Conservation (phyloP, 2,888 invertebrate genomes). For the Ectobius pallidus region DNA sequence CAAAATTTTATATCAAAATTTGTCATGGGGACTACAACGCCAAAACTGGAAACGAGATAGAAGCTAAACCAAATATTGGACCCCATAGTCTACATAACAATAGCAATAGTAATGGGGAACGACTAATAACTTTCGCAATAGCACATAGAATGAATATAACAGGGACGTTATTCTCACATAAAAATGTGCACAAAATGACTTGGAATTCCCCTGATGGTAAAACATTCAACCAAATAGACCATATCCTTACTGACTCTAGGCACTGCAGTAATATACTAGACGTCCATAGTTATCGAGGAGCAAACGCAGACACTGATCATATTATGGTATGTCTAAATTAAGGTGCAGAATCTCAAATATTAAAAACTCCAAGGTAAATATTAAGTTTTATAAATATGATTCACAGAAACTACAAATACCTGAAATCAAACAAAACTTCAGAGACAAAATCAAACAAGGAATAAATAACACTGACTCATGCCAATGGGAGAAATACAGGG, state of each 20-base stretch:
- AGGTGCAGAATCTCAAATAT: background rate
- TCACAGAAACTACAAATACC: background rate
- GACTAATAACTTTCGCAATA: background rate
- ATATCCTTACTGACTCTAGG: background rate
- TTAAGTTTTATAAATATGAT: background rate
- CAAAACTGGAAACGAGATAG: background rate
- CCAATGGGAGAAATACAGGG: background rate
- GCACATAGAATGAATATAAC: background rate
- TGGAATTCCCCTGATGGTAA: background rate
- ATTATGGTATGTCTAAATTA: background rate
- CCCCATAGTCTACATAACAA: background rate
- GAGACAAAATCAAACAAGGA: background rate
- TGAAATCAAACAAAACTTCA: background rate
- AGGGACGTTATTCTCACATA: background rate
- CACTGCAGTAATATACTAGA: background rate
- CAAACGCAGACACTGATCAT: background rate
- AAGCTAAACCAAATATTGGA: background rate
- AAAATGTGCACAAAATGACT: background rate
- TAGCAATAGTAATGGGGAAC: background rate
- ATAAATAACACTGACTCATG: too few relatives aligned
- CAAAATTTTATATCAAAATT: background rate
- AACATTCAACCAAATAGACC: constrained; percentile 12
- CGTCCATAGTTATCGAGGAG: background rate
- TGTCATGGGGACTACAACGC: background rate
- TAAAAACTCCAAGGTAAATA: background rate